These are phyloP conservation scores for Anthonomus grandis DNA, from an alignment of 1,140 invertebrate species.

Conservation along the genomic window DNA sequence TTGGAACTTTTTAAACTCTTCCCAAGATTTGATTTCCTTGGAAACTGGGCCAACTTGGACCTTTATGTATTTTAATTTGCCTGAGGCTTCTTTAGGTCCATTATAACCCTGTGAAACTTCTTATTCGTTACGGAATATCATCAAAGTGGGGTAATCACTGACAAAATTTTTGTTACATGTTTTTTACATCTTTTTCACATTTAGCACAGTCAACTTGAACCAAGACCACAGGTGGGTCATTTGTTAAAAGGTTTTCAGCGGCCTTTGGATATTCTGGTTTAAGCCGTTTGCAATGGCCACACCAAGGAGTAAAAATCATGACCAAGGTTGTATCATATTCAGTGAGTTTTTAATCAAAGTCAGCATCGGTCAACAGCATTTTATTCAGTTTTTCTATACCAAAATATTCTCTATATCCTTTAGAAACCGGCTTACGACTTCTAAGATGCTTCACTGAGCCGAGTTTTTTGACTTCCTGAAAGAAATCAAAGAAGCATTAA, in stretches of 20 bases:
- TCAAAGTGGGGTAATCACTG: slow-evolving; percentile 94
- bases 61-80: slow-evolving; percentile 95
- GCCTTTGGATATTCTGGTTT: slow-evolving; percentile 98
- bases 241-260: slow-evolving; percentile 75
- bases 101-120: slow-evolving; percentile 90
- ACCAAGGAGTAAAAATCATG: slow-evolving; percentile 99
- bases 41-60: slow-evolving; percentile 95
- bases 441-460: too few relatives aligned
- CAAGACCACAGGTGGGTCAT: slow-evolving; percentile 87
- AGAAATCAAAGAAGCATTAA: too few relatives aligned
- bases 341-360: slow-evolving; percentile 73
- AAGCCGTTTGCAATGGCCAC: slow-evolving; percentile 94
- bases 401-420: too few relatives aligned
- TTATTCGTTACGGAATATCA: slow-evolving; percentile 93
- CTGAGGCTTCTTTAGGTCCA: slow-evolving; percentile 90
- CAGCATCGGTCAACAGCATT: too few relatives aligned
- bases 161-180: slow-evolving; percentile 89
- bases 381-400: too few relatives aligned
- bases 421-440: too few relatives aligned
- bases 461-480: too few relatives aligned
- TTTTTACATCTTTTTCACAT: slow-evolving; percentile 85
- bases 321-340: slow-evolving; percentile 88
- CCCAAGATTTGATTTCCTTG: slow-evolving; percentile 70
- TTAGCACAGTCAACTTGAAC: slow-evolving; percentile 98
- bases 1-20: slow-evolving; percentile 69